Evolutionary conservation across 2,888 invertebrate species (phyloP).

Genomic region (Zaprionus obscuricornis): DNA sequence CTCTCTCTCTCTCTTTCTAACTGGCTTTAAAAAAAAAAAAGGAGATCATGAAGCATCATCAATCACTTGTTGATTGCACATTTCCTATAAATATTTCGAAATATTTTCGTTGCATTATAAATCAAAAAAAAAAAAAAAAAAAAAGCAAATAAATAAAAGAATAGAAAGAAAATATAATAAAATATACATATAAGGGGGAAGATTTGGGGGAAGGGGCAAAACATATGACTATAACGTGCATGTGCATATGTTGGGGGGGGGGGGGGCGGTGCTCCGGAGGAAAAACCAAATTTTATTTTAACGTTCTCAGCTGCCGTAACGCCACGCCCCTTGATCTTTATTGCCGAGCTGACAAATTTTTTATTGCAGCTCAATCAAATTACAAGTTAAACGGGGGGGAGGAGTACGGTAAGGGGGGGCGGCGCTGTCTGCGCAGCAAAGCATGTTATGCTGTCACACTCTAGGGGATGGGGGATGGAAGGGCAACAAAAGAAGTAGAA

Average conservation of each 20-base stretch:
- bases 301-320: background rate
- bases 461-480: too few relatives aligned
- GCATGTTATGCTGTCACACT: too few relatives aligned
- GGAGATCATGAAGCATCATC: constrained; percentile 44
- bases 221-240: too few relatives aligned
- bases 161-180: background rate
- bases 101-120: constrained; percentile 42
- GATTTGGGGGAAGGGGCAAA: background rate
- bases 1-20: too few relatives aligned
- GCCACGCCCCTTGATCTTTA: constrained; percentile 12
- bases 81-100: constrained; percentile 36
- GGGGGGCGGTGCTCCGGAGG: background rate
- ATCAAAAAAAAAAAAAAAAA: constrained; percentile 42
- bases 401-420: too few relatives aligned
- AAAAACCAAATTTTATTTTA: background rate
- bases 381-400: constrained; percentile 14
- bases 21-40: too few relatives aligned
- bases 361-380: constrained; percentile 73
- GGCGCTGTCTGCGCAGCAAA: too few relatives aligned
- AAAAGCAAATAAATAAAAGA: background rate
- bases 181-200: constrained; percentile 2
- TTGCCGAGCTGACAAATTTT: constrained; percentile 62
- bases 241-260: background rate
- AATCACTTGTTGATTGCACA: constrained; percentile 71
- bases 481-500: too few relatives aligned